Base-by-base conservation (phyloP, 2,888 invertebrate species). In the Caenorhabditis plicata region DNA sequence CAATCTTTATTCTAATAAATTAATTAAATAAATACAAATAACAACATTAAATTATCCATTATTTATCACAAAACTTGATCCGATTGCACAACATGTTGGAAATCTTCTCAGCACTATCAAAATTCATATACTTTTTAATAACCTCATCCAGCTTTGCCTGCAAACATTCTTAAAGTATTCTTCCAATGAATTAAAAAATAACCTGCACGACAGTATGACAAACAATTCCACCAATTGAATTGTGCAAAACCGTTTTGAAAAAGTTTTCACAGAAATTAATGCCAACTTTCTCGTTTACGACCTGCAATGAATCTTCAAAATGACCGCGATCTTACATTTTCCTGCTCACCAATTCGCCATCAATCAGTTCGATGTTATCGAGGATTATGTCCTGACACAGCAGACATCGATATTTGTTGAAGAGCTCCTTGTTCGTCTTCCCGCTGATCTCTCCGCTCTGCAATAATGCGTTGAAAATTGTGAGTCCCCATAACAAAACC, bases 251-350 rank as follows among this genome's bases (percentile, higher is more conserved):
- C 42, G 49, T 50, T 22, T 41, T 29, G 25, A 56, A 26, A 23
- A 56, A 56, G 8, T 40, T 36, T 13, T 45, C 49, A 35, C 56
- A 56, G 9, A 56, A n/a, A 45, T 49, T 41, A 2, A 56, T 31
- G 1, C 23, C 56, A 5, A 56, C 8, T 7, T 56, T 49, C 22
- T 50, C 56, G 15, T 56, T 56, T 25, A 56, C 23, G 3, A 48
- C 40, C 55, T 55, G 38, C 9, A 55, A 55, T 20, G 15, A 3
- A 19, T 15, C 26, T 5, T 5, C 5, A 5, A 22, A 27, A 17
- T 27, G 2, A 17, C 9, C n/a, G 7, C 17, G 7, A 5, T 5
- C 3, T 23, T 9, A 15, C 15, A n/a, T 27, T 15, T 5, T 23
- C 5, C 22, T 27, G 20, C 8, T 15, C 39, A 56, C 56, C 48